phyloP scores from a whole-genome alignment of 2,888 invertebrate genomes.

The Tinea semifulvella region DNA sequence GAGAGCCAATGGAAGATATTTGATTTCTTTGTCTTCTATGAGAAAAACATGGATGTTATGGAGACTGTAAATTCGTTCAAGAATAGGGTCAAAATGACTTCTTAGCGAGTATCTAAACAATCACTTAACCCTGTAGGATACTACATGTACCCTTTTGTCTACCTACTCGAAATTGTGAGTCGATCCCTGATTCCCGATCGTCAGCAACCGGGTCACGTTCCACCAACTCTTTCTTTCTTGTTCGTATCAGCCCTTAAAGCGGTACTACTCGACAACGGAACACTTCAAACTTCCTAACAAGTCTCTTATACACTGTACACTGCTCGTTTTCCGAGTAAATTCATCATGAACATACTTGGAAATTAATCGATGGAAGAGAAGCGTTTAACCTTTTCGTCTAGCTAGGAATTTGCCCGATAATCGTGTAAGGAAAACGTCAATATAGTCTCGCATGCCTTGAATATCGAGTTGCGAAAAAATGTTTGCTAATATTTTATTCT shows the following conservation, averaged over 20 bases:
- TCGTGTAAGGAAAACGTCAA: constrained; percentile 13
- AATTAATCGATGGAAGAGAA: constrained; percentile 1
- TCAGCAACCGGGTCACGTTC: constrained; percentile 43
- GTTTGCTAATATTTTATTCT: constrained; percentile 3
- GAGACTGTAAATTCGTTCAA: too few relatives aligned
- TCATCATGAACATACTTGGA: neutral
- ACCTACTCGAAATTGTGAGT: constrained; percentile 1
- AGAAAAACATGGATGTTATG: too few relatives aligned
- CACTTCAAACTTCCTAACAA: constrained; percentile 3
- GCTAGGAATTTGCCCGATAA: constrained; percentile 9
- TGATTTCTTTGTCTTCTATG: too few relatives aligned
- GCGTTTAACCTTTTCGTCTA: neutral
- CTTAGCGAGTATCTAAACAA: constrained; percentile 8
- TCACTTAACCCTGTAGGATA: constrained; percentile 3
- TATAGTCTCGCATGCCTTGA: constrained; percentile 9
- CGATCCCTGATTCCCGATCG: constrained; percentile 11
- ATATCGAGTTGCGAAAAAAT: constrained; percentile 4
- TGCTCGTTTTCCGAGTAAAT: constrained; percentile 1
- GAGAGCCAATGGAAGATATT: too few relatives aligned
- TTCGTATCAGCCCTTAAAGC: constrained; percentile 41
- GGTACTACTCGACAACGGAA: constrained; percentile 27
- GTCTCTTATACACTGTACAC: neutral
- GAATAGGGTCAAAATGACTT: too few relatives aligned
- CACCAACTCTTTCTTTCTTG: constrained; percentile 47
- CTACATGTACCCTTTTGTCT: constrained; percentile 11